Evolutionary conservation across 1,140 invertebrate species (phyloP).

Genomic region (Leptinotarsa defecta): DNA sequence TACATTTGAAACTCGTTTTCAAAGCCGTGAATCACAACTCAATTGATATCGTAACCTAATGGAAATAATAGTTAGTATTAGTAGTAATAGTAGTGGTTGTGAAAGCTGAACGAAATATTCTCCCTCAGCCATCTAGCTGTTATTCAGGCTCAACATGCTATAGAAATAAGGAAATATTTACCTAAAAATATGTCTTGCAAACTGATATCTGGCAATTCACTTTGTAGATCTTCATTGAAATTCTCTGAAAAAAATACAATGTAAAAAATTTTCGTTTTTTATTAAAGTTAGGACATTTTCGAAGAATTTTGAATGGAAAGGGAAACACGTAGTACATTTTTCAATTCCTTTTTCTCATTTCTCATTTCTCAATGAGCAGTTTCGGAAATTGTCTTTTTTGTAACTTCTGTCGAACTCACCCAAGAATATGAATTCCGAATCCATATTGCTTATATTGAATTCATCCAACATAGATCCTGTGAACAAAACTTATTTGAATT

Average conservation of each 20-base stretch:
- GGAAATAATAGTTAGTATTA: neutral
- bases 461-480: neutral
- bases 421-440: slow-evolving; percentile 15
- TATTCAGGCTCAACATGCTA: neutral
- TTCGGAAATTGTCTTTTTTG: no score
- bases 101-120: no score
- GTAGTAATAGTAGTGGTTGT: no score
- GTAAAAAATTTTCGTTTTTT: no score
- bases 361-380: no score
- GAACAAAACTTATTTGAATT: neutral
- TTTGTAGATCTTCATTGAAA: slow-evolving; percentile 11
- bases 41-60: neutral
- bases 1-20: no score
- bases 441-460: slow-evolving; percentile 1
- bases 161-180: neutral
- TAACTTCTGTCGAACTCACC: neutral
- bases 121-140: no score
- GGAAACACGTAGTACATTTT: no score
- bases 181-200: slow-evolving; percentile 22
- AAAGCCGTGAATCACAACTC: neutral
- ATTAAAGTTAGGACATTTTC: no score
- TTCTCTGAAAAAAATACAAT: slow-evolving; percentile 16
- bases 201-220: slow-evolving; percentile 17
- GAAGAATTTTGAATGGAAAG: no score
- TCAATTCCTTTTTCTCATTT: no score